Conservation (phyloP, 2,113 vertebrate genomes). For the Struthio camelus region DNA sequence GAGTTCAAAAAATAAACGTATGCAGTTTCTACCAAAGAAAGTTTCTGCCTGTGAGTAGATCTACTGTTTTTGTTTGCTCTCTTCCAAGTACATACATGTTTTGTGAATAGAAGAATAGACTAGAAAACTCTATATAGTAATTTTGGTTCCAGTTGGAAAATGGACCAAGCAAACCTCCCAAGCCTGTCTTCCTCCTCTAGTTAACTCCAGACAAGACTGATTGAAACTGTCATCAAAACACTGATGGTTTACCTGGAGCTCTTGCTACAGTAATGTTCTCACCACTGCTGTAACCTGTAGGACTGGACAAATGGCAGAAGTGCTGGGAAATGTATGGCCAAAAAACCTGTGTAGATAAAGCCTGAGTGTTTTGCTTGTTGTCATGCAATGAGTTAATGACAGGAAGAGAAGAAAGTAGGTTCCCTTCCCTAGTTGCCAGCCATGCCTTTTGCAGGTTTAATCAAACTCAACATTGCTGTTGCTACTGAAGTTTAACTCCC, state of each 20-base stretch:
- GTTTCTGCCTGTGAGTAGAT: not conserved
- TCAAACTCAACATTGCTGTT: not conserved
- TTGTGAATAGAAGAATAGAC: not conserved
- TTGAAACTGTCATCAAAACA: not conserved
- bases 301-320: not conserved
- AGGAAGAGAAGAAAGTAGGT: not conserved
- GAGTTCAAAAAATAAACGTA: not conserved
- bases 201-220: not conserved
- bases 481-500: not conserved
- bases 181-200: not conserved
- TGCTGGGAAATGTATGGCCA: not conserved
- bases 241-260: not conserved
- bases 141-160: not conserved
- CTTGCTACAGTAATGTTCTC: not conserved
- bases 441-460: not conserved
- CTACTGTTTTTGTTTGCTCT: not conserved
- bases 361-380: not conserved
- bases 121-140: not conserved
- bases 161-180: not conserved
- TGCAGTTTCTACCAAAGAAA: not conserved
- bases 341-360: not conserved
- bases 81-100: not conserved
- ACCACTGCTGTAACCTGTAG: not conserved
- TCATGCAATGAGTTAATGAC: not conserved
- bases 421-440: not conserved